Evolutionary conservation across 1,140 invertebrate genomes (phyloP).

Genomic region (Platyscapa corneri): DNA sequence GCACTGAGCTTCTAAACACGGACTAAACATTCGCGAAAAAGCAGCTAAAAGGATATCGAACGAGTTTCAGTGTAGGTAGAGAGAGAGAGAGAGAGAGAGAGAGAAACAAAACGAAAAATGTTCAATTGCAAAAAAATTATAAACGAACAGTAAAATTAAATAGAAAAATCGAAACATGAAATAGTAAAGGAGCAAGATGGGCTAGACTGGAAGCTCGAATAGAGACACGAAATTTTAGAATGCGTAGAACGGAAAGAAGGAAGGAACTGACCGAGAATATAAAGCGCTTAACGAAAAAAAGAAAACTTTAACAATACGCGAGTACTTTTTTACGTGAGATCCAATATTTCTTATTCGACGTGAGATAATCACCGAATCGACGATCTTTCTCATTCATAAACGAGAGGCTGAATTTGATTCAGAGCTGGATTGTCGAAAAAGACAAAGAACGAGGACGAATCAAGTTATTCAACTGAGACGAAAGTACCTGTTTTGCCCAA

Average conservation of each 20-base stretch:
- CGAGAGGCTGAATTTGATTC: neutral
- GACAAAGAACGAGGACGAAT: neutral
- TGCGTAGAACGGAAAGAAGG: neutral
- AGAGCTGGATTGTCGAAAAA: neutral
- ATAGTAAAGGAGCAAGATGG: neutral
- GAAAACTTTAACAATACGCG: too few species aligned
- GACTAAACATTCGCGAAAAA: neutral
- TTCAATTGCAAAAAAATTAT: slow-evolving; percentile 34
- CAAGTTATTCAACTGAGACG: neutral
- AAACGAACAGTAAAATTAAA: slow-evolving; percentile 20
- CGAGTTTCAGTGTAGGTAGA: neutral
- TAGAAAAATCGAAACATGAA: slow-evolving; percentile 1
- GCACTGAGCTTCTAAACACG: neutral
- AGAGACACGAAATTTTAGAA: neutral
- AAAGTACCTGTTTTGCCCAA: neutral
- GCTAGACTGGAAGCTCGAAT: neutral
- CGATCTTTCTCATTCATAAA: neutral
- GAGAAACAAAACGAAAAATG: slow-evolving; percentile 1
- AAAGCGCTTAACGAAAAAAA: too few species aligned
- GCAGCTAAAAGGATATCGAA: neutral
- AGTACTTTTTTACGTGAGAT: too few species aligned
- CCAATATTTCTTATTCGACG: neutral
- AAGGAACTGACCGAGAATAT: too few species aligned
- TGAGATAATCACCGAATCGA: neutral
- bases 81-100: neutral